Evolutionary conservation across 2,113 vertebrate species (phyloP).

Genomic region (Ursus arctos): DNA sequence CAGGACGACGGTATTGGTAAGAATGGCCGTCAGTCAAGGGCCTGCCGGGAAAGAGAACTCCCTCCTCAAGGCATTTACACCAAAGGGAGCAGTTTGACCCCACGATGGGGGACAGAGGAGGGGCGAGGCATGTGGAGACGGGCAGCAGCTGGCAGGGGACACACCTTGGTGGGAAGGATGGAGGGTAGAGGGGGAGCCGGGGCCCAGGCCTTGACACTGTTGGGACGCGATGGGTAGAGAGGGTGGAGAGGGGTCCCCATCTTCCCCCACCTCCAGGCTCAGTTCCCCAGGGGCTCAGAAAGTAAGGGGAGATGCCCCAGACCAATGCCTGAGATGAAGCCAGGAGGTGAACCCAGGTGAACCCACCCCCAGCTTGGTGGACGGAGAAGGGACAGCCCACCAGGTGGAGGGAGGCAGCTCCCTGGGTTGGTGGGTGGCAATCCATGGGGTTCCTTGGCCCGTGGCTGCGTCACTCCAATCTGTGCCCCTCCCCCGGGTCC

Average conservation of each 20-base stretch:
- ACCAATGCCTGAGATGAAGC: background rate
- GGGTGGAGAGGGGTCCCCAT: background rate
- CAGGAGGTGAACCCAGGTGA: background rate
- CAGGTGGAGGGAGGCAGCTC: background rate
- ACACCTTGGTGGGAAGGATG: background rate
- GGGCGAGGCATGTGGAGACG: fast-evolving
- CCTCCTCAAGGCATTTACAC: background rate
- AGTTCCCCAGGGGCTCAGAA: background rate
- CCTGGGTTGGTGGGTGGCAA: background rate
- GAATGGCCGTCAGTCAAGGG: background rate
- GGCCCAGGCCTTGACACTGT: background rate
- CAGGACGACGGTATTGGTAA: background rate
- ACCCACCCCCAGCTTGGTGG: background rate
- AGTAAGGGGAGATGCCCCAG: background rate
- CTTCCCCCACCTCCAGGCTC: background rate
- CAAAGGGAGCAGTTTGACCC: background rate
- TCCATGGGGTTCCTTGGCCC: background rate
- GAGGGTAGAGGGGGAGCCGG: background rate
- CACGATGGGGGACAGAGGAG: background rate
- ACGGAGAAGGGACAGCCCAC: background rate
- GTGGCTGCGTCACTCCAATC: background rate
- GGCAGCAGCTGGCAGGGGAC: no score
- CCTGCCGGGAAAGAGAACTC: background rate
- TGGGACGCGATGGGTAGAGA: background rate
- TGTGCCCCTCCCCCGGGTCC: background rate